Evolutionary conservation across 2,113 vertebrate genomes (phyloP), one percentile per base, ranked within the genome.

Genomic region (Variabilichromis moorii): DNA sequence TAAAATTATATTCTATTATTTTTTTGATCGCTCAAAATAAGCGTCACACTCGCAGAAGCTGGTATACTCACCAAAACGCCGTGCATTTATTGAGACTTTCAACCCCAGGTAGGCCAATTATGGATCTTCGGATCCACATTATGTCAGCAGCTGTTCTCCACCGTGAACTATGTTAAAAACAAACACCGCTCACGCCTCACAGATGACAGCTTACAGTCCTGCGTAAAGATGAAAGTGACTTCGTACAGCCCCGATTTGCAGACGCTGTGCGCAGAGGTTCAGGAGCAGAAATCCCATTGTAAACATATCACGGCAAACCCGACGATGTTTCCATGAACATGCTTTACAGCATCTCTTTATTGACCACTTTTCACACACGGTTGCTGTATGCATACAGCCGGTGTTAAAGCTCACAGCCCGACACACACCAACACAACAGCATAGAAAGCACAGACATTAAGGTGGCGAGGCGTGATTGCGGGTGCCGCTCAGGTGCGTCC

Each of bases 21-120:
- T 57, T 54, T 26, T 54, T 53, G 9, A n/a, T 53, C 5, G 5
- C 19, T n/a, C 50, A 53, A 53, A 53, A 10, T 53, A 53, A n/a
- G 19, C 2, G 5, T 53, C 50, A 53, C 50, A n/a, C 50, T 53
- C 1, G 1, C 50, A 2, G 19, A 51, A 51, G 50, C 50, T 2
- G 2, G 2, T 51, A 9, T 51, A 9, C 50, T 1, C 2, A 2
- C 5, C 9, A 1, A 53, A 53, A 21, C 5, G 19, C 2, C 2
- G 0, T 21, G 51, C 19, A 21, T 53, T 53, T 53, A 53, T 53
- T 1, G 1, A 53, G 51, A 11, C 51, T 53, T 53, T 53, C 51
- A 6, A 53, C 5, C 51, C 51, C 51, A 11, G 51, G 51, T 11
- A 6, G 0, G n/a, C n/a, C 5, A 53, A 11, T 53, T 10, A 3